Evolutionary conservation across 2,797 vertebrate species (phyloP).

Genomic region (Sardinella longiceps): DNA sequence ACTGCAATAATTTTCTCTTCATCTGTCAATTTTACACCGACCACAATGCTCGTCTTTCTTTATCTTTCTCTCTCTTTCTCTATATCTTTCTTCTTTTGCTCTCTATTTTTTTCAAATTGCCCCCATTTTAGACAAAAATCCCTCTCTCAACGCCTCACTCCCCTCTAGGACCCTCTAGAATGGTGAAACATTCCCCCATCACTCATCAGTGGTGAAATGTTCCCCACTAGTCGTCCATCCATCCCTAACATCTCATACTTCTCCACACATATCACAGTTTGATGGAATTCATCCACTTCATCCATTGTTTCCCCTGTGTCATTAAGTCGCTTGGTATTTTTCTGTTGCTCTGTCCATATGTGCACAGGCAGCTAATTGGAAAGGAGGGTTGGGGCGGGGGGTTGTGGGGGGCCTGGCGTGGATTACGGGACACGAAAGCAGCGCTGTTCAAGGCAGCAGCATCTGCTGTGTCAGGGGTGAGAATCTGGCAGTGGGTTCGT

Average conservation of each 20-base stretch:
- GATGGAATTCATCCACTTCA: background rate
- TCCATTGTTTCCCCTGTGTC: background rate
- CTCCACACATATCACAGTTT: too few relatives aligned
- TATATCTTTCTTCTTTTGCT: too few relatives aligned
- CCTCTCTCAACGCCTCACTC: too few relatives aligned
- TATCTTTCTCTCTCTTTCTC: background rate
- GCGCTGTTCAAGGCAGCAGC: background rate
- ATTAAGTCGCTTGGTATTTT: background rate
- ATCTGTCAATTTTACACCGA: too few relatives aligned
- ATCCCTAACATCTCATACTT: too few relatives aligned
- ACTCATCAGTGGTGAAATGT: too few relatives aligned
- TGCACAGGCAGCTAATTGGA: background rate
- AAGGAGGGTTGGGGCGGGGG: background rate
- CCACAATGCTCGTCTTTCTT: background rate
- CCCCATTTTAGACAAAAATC: too few relatives aligned
- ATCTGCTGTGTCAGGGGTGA: constrained; percentile 8
- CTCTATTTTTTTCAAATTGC: too few relatives aligned
- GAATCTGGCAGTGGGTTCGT: background rate
- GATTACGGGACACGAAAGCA: background rate
- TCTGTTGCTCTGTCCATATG: background rate
- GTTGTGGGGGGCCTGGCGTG: background rate
- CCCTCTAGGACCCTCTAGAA: too few relatives aligned
- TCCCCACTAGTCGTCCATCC: background rate
- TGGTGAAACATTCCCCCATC: too few relatives aligned
- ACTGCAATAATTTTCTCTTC: background rate